Base-by-base conservation (phyloP, 2,888 invertebrate species). In the Thyatira batis region DNA sequence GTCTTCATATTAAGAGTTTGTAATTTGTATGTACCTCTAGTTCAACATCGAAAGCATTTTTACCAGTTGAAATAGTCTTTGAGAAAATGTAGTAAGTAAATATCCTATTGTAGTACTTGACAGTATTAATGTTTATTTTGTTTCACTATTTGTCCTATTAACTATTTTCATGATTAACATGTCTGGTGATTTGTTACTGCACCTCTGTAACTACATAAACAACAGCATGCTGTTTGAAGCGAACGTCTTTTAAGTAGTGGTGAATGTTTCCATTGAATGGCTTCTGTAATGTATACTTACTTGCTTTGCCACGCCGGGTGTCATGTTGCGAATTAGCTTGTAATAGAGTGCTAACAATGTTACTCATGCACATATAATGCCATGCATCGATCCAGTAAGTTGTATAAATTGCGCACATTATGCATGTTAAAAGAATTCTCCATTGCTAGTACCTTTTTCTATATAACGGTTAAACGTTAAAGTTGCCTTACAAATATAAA, bases 191-290 rank as follows among this genome's bases (percentile, higher is more conserved):
- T 56, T 63, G 63, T 61, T 58, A 52, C 57, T 56, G 55, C 55
- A 53, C 45, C 48, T 55, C 56, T 69, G 51, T 13, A 17, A 28
- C 21, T 45, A 45, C 13, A 46, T 27, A 27, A 27, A 39, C 39
- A n/a, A 48, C 9, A 27, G 48, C 48, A 48, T 27, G 48, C 28
- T 27, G 48, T 48, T 20, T 48, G 9, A 27, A 48, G 27, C 27
- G 27, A 48, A 27, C 20, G 20, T 28, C 17, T 48, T 48, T 17
- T 17, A 5, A 11, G 48, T 45, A 55, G 50, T 52, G 52, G 52
- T 56, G 48, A 63, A 65, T 69, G 71, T 67, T 78, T 76, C 72
- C 68, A 69, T 73, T 77, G 75, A 74, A 76, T 74, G 73, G 78
- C 80, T 80, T 79, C 73, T 61, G 54, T 69, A 56, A 59, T 63